These are phyloP conservation scores for Hylomyscus alleni DNA, from an alignment of 2,797 vertebrate species.

Conservation along the genomic window DNA sequence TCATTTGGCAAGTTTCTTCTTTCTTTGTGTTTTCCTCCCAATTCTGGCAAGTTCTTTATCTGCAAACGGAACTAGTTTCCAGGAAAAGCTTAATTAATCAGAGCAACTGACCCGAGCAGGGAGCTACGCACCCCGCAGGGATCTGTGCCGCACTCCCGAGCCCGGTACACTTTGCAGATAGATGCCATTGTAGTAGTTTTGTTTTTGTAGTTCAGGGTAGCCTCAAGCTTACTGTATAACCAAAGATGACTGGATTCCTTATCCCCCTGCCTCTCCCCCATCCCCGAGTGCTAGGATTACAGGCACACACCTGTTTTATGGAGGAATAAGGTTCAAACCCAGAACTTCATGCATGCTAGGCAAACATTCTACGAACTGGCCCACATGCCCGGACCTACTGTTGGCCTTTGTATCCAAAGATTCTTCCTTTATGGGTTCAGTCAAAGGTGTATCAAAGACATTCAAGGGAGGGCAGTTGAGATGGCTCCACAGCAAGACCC, in stretches of 20 bases:
- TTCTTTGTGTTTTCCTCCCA: background rate
- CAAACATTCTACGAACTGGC: background rate
- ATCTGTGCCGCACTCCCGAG: too few species aligned
- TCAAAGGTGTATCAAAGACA: background rate
- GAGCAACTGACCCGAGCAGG: background rate
- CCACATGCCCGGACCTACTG: too few species aligned
- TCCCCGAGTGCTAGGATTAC: background rate
- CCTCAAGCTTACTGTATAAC: background rate
- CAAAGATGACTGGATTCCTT: background rate
- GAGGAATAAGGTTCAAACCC: background rate
- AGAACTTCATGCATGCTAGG: background rate
- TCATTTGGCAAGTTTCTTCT: background rate
- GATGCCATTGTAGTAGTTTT: background rate
- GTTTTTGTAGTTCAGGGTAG: background rate
- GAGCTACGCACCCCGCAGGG: background rate
- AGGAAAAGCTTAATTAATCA: background rate
- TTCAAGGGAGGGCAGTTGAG: background rate
- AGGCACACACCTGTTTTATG: background rate
- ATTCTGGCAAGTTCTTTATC: background rate
- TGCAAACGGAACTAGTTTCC: background rate
- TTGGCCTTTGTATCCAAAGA: background rate
- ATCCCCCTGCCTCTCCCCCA: background rate
- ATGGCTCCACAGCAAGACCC: background rate
- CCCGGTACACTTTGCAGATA: background rate
- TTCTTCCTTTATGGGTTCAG: background rate